These are phyloP conservation scores for Camponotus pennsylvanicus DNA, from an alignment of 1,140 invertebrate species.

Conservation along the genomic window DNA sequence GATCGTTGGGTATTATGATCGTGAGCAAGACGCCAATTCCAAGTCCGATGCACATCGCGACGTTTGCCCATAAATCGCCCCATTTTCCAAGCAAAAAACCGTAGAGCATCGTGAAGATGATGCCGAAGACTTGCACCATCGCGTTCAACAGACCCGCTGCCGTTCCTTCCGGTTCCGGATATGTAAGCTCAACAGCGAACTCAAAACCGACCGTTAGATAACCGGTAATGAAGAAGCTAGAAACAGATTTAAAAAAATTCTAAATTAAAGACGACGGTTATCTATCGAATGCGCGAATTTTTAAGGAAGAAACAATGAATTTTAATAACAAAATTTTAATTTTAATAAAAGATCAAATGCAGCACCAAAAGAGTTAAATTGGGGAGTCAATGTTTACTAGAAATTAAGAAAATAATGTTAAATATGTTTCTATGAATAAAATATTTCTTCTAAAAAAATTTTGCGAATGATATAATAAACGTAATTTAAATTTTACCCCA, in stretches of 20 bases:
- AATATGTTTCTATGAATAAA: neutral
- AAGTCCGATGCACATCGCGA: constrained; percentile 88
- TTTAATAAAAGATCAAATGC: no score
- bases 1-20: constrained; percentile 83
- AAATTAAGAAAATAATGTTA: no score
- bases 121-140: constrained; percentile 94
- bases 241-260: constrained; percentile 60
- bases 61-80: constrained; percentile 91
- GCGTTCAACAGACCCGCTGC: constrained; percentile 96
- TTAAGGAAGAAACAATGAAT: neutral
- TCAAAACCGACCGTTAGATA: constrained; percentile 98
- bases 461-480: neutral
- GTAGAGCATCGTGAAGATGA: constrained; percentile 91
- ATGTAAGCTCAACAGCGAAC: constrained; percentile 97
- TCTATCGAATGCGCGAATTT: neutral
- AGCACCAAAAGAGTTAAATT: no score
- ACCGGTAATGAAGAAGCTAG: constrained; percentile 98
- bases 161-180: constrained; percentile 97
- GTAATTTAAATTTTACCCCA: constrained; percentile 88
- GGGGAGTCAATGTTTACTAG: no score
- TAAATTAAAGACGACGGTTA: neutral
- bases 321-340: neutral
- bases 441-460: neutral
- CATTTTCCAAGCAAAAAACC: constrained; percentile 86
- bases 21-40: constrained; percentile 87